Percentiles rank a stretch among this genome's conserved stretches.
Conservation (phyloP, 2,888 invertebrate species). For the Parelbella ahira region DNA sequence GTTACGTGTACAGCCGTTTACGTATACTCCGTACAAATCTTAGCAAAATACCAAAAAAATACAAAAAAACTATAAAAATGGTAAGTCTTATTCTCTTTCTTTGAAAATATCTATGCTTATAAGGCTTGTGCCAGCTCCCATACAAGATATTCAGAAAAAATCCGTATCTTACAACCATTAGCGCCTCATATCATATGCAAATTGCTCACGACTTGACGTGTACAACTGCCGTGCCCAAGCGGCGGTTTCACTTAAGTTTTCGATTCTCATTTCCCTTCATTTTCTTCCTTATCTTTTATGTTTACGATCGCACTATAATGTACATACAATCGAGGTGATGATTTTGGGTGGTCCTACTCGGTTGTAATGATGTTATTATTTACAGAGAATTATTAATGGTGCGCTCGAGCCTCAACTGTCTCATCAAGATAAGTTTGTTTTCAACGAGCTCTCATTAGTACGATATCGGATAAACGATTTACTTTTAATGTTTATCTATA, state of each 20-base stretch:
- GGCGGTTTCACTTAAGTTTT: conserved; percentile 63
- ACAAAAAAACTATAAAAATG: too few species aligned
- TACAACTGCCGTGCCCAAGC: conserved; percentile 51
- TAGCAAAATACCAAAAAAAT: too few species aligned
- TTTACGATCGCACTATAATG: conserved; percentile 56
- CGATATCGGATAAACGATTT: conserved; percentile 68
- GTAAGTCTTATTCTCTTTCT: too few species aligned
- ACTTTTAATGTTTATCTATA: conserved; percentile 59
- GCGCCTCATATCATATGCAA: conserved; percentile 73
- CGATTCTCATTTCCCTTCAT: conserved; percentile 48
- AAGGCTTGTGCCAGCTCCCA: conserved; percentile 50
- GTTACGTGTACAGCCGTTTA: too few species aligned
- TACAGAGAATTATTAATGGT: conserved; percentile 72
- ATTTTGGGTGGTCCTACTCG: conserved; percentile 74
- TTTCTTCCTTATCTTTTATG: conserved; percentile 58
- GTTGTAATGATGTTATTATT: conserved; percentile 74
- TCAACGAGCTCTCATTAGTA: conserved; percentile 69
- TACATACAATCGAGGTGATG: conserved; percentile 62
- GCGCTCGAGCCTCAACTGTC: conserved; percentile 51
- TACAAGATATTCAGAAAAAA: conserved; percentile 58
- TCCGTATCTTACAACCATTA: conserved; percentile 66
- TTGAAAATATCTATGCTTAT: conserved; percentile 64
- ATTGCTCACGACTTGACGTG: conserved; percentile 52
- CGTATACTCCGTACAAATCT: too few species aligned
- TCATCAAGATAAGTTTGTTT: conserved; percentile 75